Percentiles rank a stretch among this genome's conserved stretches.
phyloP scores from a whole-genome alignment of 37 sponge, comb jelly and placozoan genomes.

The Halisarca cf. caerulea region DNA sequence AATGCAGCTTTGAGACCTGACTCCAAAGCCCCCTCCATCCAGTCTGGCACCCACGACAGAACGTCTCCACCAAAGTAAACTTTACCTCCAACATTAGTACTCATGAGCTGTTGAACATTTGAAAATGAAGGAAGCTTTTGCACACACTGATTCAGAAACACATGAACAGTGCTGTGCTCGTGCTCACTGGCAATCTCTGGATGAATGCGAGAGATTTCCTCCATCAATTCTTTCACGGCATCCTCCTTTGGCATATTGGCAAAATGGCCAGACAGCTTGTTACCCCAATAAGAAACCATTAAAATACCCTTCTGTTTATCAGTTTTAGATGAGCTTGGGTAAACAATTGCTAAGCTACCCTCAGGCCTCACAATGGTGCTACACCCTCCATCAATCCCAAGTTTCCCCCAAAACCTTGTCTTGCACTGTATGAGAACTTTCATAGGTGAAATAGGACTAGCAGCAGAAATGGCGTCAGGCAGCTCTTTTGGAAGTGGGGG shows the following conservation, averaged over 20 bases:
- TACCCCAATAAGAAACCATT: constrained; percentile 48
- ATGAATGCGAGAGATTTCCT: constrained; percentile 45
- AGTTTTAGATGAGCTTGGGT: background rate
- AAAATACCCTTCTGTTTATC: constrained; percentile 32
- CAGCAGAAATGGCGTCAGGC: constrained; percentile 14
- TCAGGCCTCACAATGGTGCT: background rate
- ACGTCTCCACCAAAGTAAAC: constrained; percentile 67
- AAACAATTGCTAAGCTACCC: too few species aligned
- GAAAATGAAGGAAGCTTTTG: background rate
- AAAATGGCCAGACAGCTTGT: constrained; percentile 40
- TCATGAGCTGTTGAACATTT: constrained; percentile 5
- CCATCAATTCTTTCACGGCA: constrained; percentile 41
- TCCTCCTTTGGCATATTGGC: constrained; percentile 6
- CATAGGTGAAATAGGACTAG: constrained; percentile 27
- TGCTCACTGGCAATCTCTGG: constrained; percentile 29
- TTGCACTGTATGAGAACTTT: constrained; percentile 58
- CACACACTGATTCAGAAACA: background rate
- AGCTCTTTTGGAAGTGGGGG: background rate
- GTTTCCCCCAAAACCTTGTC: constrained; percentile 49
- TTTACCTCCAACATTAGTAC: too few species aligned
- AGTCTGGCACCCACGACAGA: constrained; percentile 48
- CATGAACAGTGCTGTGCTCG: background rate
- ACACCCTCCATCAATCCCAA: constrained; percentile 45
- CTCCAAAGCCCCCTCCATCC: constrained; percentile 74
- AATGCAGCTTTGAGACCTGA: constrained; percentile 65